A percentile compares a stretch with the other conserved stretches of the same genome.
phyloP scores from a whole-genome alignment of 2,113 vertebrate genomes.

The Cygnus buccinator region DNA sequence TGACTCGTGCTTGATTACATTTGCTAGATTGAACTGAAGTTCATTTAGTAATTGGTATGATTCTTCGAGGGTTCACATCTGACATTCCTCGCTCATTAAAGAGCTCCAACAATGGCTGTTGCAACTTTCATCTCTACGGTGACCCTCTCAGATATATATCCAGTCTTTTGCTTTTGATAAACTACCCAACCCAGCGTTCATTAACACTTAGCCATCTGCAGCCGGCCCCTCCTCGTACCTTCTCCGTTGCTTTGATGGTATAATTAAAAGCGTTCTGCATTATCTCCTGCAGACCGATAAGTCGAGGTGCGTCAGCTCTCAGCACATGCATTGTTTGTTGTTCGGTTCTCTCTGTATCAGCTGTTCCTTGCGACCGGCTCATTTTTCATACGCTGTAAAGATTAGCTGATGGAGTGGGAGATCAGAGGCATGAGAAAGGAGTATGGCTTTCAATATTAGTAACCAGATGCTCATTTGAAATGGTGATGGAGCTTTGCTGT shows the following conservation, averaged over 20 bases:
- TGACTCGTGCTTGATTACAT: constrained; percentile 63
- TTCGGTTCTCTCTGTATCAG: constrained; percentile 8
- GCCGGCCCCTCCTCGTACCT: constrained; percentile 44
- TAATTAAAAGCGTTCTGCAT: constrained; percentile 48
- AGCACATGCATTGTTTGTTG: constrained; percentile 9
- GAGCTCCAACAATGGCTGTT: constrained; percentile 42
- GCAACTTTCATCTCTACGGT: constrained; percentile 48
- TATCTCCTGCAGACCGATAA: constrained; percentile 16
- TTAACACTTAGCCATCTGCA: constrained; percentile 64
- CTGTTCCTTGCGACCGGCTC: neutral
- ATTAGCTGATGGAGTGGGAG: constrained; percentile 49
- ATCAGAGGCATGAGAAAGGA: constrained; percentile 29
- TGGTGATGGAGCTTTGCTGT: constrained; percentile 34
- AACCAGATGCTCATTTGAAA: constrained; percentile 66
- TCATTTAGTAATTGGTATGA: constrained; percentile 60
- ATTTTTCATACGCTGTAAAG: constrained; percentile 61
- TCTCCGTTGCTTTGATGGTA: constrained; percentile 55
- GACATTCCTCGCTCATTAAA: constrained; percentile 58
- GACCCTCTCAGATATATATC: constrained; percentile 44
- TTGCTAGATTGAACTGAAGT: constrained; percentile 20
- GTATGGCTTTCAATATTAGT: constrained; percentile 22
- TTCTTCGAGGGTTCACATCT: constrained; percentile 30
- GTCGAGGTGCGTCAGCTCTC: constrained; percentile 16
- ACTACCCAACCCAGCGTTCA: constrained; percentile 38
- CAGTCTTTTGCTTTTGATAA: constrained; percentile 52